Evolutionary conservation across 1,140 invertebrate genomes (phyloP), one percentile per base, ranked within the genome.

Genomic region (Scaptodrosophila lebanonensis): DNA sequence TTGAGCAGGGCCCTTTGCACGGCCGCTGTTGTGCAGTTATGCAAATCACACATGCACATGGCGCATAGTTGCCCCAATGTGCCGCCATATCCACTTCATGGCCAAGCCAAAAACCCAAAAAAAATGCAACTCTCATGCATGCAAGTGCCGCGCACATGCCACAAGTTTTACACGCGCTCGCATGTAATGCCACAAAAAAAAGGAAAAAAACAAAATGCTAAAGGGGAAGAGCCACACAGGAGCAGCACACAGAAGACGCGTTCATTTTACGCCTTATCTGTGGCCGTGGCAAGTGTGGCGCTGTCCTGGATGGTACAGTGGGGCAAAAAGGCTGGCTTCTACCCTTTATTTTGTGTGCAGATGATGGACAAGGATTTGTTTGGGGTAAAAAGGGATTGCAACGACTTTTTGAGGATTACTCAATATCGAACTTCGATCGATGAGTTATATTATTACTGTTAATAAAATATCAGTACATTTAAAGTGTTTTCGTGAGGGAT

Each of bases 231-330:
- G n/a, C n/a, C 38, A 36, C 18, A 33, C 15, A 56, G 17, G 16
- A 36, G 30, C 7, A 20, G 8, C 20, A 39, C 12, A 70, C 43
- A 66, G 52, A 60, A 56, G 47, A 49, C 66, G 42, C 73, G 73
- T 68, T 79, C 73, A 73, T 77, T 79, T 72, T 77, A 48, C 73
- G 73, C 64, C 73, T 77, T 77, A 77, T 77, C 73, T 79, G 68
- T 53, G 54, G 61, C 58, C 53, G 73, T 25, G 22, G 22, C 73
- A 79, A 79, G 68, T 77, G 73, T 54, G 58, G 59, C 68, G 63
- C 63, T 62, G 71, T 68, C 64, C 51, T 58, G 38, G 71, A n/a
- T n/a, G n/a, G n/a, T n/a, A n/a, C n/a, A n/a, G n/a, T n/a, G n/a
- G n/a, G n/a, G n/a, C n/a, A n/a, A n/a, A n/a, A n/a, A n/a, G n/a